Base-by-base conservation (phyloP, 92 coral and sea anemone genomes). In the Epizoanthus illoricatus region DNA sequence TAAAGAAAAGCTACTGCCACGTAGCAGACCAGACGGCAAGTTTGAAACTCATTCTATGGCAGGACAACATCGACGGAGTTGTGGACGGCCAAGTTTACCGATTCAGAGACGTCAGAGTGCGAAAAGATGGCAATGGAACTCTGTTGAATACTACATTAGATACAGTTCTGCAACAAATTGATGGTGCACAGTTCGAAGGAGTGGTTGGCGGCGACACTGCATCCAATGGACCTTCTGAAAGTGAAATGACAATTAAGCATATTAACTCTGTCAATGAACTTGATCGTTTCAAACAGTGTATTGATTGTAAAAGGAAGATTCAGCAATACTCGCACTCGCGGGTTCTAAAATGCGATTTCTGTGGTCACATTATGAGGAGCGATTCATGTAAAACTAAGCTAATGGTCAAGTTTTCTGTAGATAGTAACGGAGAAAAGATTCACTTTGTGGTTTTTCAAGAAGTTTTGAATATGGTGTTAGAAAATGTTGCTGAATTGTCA, bases 11-110 rank as follows among this genome's bases (percentile, higher is more conserved):
- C 67, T 59, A 85, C 58, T 59, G 78, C 73, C 55, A 76, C 40
- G 71, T 85, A 43, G 49, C 75, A 23, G 84, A 85, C 56, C 57
- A 83, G 41, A 62, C 88, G 21, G 64, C 88, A 23, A 74, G 85
- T 47, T 28, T 76, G 47, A 85, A 71, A 65, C 61, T 86, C 49
- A 39, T 80, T 3, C 80, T 86, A 19, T 86, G 85, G 85, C 66
- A 86, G 56, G 80, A 80, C 39, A 72, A 86, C 63, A 86, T 86
- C 47, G 85, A 86, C 71, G 16, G 40, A 41, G 85, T 86, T 13
- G 58, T 45, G 65, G 73, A 68, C n/a, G n/a, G n/a, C n/a, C n/a
- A 85, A 85, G 23, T 56, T 56, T 76, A 65, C 33, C 4, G 8
- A n/a, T n/a, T n/a, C n/a, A n/a, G n/a, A n/a, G n/a, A n/a, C n/a